phyloP scores from a whole-genome alignment of 2,888 invertebrate species.

The Nomada hirtipes region DNA sequence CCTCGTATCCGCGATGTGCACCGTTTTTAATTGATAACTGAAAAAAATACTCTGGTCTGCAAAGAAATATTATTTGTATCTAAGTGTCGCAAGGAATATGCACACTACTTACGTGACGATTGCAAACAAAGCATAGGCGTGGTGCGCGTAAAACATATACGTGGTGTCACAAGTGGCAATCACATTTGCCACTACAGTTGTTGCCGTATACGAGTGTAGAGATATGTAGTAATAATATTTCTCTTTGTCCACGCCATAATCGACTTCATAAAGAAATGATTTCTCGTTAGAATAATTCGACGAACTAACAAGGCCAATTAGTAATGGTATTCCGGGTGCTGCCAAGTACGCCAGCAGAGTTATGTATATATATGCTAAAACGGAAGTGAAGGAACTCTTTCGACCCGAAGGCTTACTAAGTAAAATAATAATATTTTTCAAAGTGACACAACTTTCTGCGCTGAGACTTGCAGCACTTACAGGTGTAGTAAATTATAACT shows the following conservation, averaged over 20 bases:
- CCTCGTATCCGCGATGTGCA: constrained; percentile 2
- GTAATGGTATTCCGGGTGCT: not conserved
- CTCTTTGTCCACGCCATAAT: constrained; percentile 10
- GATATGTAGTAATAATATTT: constrained; percentile 15
- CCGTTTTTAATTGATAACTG: constrained; percentile 10
- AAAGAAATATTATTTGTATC: not conserved
- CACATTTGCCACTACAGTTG: not conserved
- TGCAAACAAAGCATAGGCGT: constrained; percentile 21
- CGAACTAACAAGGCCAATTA: not conserved
- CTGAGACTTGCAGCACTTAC: not conserved
- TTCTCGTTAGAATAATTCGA: constrained; percentile 8
- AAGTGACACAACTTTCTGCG: not conserved
- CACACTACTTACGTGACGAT: not conserved
- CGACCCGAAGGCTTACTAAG: not conserved
- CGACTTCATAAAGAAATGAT: not conserved
- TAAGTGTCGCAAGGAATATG: not conserved
- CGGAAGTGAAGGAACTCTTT: not conserved
- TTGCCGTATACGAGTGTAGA: not conserved
- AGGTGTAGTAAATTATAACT: not conserved
- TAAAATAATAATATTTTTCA: not conserved
- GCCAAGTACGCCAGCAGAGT: not conserved
- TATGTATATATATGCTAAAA: not conserved
- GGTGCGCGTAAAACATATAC: constrained; percentile 18
- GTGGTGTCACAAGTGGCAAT: not conserved
- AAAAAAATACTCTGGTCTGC: too few relatives aligned